phyloP scores from a whole-genome alignment of 1,140 invertebrate genomes.

The Procambarus clarkii region DNA sequence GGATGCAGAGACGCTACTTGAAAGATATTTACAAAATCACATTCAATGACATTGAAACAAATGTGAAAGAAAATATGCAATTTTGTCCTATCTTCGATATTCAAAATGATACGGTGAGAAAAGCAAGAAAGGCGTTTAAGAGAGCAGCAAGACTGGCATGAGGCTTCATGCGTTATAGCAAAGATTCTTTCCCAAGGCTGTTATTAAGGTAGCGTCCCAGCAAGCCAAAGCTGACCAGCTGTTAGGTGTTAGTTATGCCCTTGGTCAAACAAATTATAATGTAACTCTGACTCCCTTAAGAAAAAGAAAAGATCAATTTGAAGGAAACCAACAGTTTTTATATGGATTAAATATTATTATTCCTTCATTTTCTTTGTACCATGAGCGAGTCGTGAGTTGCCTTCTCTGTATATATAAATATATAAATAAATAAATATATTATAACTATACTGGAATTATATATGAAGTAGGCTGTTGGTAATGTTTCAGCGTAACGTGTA shows the following conservation, averaged over 20 bases:
- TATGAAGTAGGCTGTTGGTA: constrained; percentile 11
- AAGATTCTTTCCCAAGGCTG: background rate
- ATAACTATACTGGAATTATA: constrained; percentile 8
- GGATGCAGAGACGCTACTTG: background rate
- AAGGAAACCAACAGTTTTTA: background rate
- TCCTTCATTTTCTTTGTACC: background rate
- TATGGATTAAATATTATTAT: background rate
- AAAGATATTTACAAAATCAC: background rate
- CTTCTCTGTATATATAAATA: constrained; percentile 40
- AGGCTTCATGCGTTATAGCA: too few relatives aligned
- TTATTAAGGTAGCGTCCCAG: background rate
- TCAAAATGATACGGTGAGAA: background rate
- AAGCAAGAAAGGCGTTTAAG: background rate
- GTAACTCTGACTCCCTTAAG: constrained; percentile 1
- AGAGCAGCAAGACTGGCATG: too few relatives aligned
- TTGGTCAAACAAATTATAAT: constrained; percentile 8
- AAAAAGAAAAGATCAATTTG: background rate
- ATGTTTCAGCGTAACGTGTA: constrained; percentile 3
- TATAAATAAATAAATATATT: background rate
- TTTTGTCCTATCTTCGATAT: background rate
- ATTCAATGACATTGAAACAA: background rate
- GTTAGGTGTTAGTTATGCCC: background rate
- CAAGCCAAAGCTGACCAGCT: background rate
- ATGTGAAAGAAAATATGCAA: too few relatives aligned
- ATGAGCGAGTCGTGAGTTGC: constrained; percentile 26